Evolutionary conservation across 2,888 invertebrate species (phyloP).

Genomic region (Troides oblongomaculatus): DNA sequence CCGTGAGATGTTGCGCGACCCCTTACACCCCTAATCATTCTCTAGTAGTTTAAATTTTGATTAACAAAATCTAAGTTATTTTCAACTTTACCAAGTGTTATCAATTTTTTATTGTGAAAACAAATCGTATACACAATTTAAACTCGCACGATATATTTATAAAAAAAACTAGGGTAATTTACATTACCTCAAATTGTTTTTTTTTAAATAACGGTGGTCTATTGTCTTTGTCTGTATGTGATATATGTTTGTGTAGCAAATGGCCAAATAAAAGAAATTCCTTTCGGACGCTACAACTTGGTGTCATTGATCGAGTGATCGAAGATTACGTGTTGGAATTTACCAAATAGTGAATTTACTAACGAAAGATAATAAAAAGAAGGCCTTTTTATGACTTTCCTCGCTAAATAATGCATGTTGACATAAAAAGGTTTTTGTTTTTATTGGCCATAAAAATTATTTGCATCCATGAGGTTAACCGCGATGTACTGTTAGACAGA

Average conservation of each 20-base stretch:
- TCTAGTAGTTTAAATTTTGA: no score
- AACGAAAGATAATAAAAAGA: neutral
- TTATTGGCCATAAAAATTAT: constrained; percentile 10
- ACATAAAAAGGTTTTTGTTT: constrained; percentile 12
- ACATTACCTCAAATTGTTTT: neutral
- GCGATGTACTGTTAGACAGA: neutral
- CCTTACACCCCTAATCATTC: no score
- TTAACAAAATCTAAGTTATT: no score
- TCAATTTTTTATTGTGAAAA: no score
- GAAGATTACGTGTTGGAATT: constrained; percentile 34
- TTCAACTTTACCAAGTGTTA: no score
- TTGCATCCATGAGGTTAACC: neutral
- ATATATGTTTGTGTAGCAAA: constrained; percentile 7
- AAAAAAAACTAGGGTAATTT: neutral
- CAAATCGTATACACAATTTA: no score
- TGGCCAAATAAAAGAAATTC: constrained; percentile 19
- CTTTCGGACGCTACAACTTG: constrained; percentile 16
- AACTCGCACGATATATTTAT: no score
- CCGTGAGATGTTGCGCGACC: no score
- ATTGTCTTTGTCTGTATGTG: neutral
- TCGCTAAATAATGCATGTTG: constrained; percentile 13
- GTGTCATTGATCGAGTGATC: constrained; percentile 30
- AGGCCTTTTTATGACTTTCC: constrained; percentile 18
- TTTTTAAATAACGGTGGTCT: constrained; percentile 4
- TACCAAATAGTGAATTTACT: constrained; percentile 27